Conservation (phyloP, 1,140 invertebrate genomes). For the Bombus confusus region DNA sequence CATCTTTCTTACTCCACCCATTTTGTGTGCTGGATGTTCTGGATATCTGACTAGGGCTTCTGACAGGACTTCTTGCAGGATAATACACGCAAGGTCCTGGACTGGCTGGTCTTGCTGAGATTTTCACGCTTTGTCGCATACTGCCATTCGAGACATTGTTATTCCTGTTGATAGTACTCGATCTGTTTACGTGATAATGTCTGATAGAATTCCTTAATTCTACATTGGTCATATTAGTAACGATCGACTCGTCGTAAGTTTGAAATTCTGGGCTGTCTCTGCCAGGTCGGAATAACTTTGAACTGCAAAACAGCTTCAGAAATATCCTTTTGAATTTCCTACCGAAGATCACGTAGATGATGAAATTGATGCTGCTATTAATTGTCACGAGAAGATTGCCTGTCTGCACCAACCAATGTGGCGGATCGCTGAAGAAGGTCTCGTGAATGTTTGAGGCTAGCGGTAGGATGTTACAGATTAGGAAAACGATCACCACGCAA, state of each 20-base stretch:
- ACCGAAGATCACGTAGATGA: constrained; percentile 98
- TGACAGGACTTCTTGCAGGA: constrained; percentile 80
- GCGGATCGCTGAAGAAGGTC: constrained; percentile 85
- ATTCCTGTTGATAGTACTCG: constrained; percentile 84
- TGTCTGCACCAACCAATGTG: constrained; percentile 87
- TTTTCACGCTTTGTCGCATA: constrained; percentile 72
- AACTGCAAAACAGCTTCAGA: constrained; percentile 92
- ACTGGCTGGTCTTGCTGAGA: constrained; percentile 79
- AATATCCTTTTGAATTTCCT: constrained; percentile 97
- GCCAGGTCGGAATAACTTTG: constrained; percentile 82
- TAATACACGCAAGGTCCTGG: constrained; percentile 88
- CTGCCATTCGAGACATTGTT: constrained; percentile 79
- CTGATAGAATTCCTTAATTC: constrained; percentile 85
- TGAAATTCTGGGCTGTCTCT: constrained; percentile 87
- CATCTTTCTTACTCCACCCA: constrained; percentile 68
- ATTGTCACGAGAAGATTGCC: constrained; percentile 97
- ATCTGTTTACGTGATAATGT: constrained; percentile 83
- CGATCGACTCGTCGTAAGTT: constrained; percentile 90
- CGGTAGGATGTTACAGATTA: constrained; percentile 96
- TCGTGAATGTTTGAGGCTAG: constrained; percentile 95
- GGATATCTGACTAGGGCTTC: constrained; percentile 72
- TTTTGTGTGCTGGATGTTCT: constrained; percentile 65
- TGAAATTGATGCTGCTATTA: constrained; percentile 98
- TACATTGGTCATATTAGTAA: constrained; percentile 87
- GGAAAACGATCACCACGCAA: constrained; percentile 96